Base-by-base conservation (phyloP, 92 coral and sea anemone species). In the Actinostola sp. region DNA sequence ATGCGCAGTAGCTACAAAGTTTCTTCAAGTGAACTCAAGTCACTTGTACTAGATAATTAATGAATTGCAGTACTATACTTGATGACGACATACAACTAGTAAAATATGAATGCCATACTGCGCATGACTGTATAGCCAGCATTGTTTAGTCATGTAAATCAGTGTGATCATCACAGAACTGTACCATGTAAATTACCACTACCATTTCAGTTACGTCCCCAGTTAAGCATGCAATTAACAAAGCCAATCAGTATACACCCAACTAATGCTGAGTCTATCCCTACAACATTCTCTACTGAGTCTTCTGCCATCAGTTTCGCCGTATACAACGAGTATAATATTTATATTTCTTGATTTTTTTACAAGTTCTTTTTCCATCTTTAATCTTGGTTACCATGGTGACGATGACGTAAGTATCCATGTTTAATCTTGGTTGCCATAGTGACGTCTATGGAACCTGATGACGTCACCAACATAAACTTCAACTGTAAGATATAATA, bases 261-360 rank as follows among this genome's bases (percentile, higher is more conserved):
- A 35, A 46, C 8, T 13, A 14, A 27, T n/a, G 29, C 28, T 13
- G 24, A 56, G 26, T 30, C 28, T 13, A 30, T 23, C 29, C 74
- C 74, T 50, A 50, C 63, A 57, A 57, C 36, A 5, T 49, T 30
- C 74, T 50, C 42, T 49, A 45, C 39, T 52, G 46, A 4, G 6
- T 68, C 39, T 21, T 34, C 63, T 68, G 74, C 74, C 74, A n/a
- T n/a, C n/a, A 51, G 16, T 68, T 68, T 48, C 44, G 42, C 72
- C 58, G 44, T 33, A 24, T 46, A 67, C 59, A 67, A 51, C 59
- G 45, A 51, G 74, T 51, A 67, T 46, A 67, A 50, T 68, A 68
- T 68, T 50, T 68, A 66, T 43, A 68, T 56, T 30, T 41, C 74
- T 68, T 41, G 62, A 50, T 51, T 51, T n/a, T n/a, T 56, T 49